These are phyloP conservation scores for Platygyra sinensis DNA, from an alignment of 64 coral and sea anemone genomes.

Conservation along the genomic window DNA sequence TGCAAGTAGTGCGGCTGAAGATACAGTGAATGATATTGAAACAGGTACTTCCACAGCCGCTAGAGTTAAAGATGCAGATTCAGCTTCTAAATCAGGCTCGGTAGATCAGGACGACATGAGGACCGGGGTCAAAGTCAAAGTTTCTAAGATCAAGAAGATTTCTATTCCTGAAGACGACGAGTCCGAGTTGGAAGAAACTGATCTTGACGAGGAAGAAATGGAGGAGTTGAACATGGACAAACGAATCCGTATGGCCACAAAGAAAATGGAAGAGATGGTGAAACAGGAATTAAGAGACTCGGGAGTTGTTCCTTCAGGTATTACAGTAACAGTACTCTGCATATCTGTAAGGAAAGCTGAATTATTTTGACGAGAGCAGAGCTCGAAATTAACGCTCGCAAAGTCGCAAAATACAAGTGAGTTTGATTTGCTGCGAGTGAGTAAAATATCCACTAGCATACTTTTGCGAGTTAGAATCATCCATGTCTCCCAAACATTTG, in stretches of 20 bases:
- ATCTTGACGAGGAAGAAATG: constrained; percentile 40
- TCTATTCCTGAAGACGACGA: constrained; percentile 38
- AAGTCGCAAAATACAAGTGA: too few relatives aligned
- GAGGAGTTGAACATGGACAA: constrained; percentile 58
- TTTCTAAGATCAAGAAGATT: constrained; percentile 62
- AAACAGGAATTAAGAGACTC: constrained; percentile 79
- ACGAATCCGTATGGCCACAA: constrained; percentile 61
- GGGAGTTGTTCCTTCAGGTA: constrained; percentile 82
- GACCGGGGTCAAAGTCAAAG: constrained; percentile 57
- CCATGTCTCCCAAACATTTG: too few relatives aligned
- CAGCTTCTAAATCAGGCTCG: background rate
- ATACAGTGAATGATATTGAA: background rate
- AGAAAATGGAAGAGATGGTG: constrained; percentile 86
- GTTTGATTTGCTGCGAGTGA: too few relatives aligned
- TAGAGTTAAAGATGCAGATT: constrained; percentile 8
- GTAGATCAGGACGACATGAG: background rate
- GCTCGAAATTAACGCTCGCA: too few relatives aligned
- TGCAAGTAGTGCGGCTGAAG: background rate
- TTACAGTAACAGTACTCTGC: too few relatives aligned
- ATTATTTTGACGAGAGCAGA: too few relatives aligned
- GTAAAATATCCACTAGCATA: too few relatives aligned
- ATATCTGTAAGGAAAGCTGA: too few relatives aligned
- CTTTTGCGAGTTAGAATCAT: too few relatives aligned
- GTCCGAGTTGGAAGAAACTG: constrained; percentile 22
- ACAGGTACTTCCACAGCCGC: background rate